A percentile compares a stretch with the other conserved stretches of the same genome.
Conservation (phyloP, 2,888 invertebrate species). For the Xestoiulus laeticollis region DNA sequence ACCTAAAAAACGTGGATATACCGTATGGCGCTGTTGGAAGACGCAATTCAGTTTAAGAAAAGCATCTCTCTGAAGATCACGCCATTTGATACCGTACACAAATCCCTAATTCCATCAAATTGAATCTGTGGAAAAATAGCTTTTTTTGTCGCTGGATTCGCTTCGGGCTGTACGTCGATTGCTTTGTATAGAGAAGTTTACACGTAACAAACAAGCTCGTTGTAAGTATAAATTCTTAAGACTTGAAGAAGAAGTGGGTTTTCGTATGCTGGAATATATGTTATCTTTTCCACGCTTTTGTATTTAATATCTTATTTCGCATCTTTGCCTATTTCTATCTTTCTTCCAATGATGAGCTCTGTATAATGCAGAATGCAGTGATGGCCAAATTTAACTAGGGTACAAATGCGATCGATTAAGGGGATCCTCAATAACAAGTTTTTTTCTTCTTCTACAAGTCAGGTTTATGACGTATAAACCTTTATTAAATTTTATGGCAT, state of each 20-base stretch:
- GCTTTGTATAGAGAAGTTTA: not conserved
- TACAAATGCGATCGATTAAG: not conserved
- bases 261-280: not conserved
- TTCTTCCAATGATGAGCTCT: not conserved
- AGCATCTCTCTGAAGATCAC: not conserved
- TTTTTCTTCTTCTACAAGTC: not conserved
- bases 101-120: slow-evolving; percentile 22
- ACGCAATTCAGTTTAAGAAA: not conserved
- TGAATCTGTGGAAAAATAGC: not conserved
- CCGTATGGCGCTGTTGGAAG: not conserved
- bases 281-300: not conserved
- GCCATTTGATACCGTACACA: not conserved
- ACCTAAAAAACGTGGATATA: not conserved
- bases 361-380: not conserved
- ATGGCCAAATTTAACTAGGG: not conserved
- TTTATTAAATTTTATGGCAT: not conserved
- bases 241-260: not conserved
- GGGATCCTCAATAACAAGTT: not conserved
- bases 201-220: not conserved
- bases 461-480: not conserved
- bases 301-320: not conserved
- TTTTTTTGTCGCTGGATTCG: not conserved
- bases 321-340: not conserved
- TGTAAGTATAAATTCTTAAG: not conserved
- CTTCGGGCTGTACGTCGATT: not conserved